Evolutionary conservation across 2,113 vertebrate genomes (phyloP).

Genomic region (Pomatostomus ruficeps): DNA sequence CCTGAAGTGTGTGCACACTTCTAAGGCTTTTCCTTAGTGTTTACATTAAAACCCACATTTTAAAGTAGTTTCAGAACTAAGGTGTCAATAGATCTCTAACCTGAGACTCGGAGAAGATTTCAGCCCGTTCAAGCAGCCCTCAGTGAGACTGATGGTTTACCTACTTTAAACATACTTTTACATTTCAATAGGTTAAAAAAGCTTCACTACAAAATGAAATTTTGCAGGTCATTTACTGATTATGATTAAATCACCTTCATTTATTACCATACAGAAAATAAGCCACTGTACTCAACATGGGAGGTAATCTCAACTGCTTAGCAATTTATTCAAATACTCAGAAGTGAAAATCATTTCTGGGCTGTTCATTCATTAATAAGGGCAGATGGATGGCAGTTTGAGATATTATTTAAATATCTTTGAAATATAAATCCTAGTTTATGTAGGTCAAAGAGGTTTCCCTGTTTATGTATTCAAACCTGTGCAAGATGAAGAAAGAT

Average conservation of each 20-base stretch:
- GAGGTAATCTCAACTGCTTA: conserved; percentile 37
- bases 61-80: background rate
- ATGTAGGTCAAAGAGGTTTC: background rate
- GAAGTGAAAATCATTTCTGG: conserved; percentile 28
- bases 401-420: conserved; percentile 7
- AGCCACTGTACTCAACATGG: background rate
- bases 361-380: conserved; percentile 41
- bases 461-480: background rate
- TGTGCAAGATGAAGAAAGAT: background rate
- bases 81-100: background rate
- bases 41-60: conserved; percentile 1
- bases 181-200: conserved; percentile 24
- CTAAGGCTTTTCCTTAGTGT: background rate
- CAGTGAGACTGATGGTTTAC: background rate
- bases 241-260: conserved; percentile 53
- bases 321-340: conserved; percentile 42
- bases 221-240: conserved; percentile 61
- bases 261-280: conserved; percentile 50
- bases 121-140: background rate
- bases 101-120: background rate
- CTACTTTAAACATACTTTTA: background rate
- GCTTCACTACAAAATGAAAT: conserved; percentile 41
- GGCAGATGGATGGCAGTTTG: background rate
- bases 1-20: background rate
- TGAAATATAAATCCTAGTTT: conserved; percentile 22